phyloP scores from a whole-genome alignment of 2,888 invertebrate species.

The Polydesmus complanatus region DNA sequence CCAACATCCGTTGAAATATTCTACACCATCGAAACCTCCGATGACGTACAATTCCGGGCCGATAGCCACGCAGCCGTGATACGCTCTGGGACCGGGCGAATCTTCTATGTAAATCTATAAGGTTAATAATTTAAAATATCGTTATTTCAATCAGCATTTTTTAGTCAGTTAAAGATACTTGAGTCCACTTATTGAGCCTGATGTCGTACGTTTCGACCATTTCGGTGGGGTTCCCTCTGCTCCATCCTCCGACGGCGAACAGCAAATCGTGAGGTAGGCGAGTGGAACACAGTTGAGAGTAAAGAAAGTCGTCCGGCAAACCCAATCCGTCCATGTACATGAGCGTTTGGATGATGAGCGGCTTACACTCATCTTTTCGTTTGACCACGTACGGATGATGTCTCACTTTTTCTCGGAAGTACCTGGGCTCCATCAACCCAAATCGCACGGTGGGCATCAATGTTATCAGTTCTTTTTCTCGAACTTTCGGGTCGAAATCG shows the following conservation, averaged over 20 bases:
- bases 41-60: conserved; percentile 73
- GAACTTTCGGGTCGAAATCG: conserved; percentile 53
- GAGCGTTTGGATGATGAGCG: conserved; percentile 69
- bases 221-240: neutral
- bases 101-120: neutral
- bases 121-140: neutral
- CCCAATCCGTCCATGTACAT: conserved; percentile 84
- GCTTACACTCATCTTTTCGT: conserved; percentile 67
- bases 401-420: conserved; percentile 74
- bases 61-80: conserved; percentile 83
- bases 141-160: neutral
- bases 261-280: conserved; percentile 61
- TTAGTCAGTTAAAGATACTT: neutral
- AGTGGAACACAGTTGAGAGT: conserved; percentile 57
- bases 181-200: conserved; percentile 3
- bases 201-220: conserved; percentile 10
- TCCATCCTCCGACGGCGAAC: conserved; percentile 11
- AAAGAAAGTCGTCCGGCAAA: conserved; percentile 50
- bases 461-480: conserved; percentile 59
- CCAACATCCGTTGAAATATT: conserved; percentile 71
- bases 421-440: conserved; percentile 71
- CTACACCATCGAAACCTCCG: conserved; percentile 82
- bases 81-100: conserved; percentile 59
- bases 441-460: conserved; percentile 36
- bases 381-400: conserved; percentile 72